Base-by-base conservation (phyloP, 2,888 invertebrate species). In the Torymus aiolomorphi region DNA sequence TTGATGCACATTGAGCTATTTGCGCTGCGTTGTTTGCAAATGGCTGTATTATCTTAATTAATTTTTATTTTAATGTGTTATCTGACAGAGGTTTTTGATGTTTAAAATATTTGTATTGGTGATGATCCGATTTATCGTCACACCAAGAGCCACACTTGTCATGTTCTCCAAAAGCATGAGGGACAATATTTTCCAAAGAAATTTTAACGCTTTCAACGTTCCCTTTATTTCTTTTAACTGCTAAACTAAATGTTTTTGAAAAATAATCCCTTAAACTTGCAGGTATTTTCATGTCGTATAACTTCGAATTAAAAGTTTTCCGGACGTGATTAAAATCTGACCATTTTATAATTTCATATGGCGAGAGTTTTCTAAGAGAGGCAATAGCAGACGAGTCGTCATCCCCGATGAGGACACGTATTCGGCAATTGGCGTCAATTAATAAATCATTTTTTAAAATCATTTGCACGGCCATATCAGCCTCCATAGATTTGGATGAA, bases 281-380 rank as follows among this genome's bases (percentile, higher is more conserved):
- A 2, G 0, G 2, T 71, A 56, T 3, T 57, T 59, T 59, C 24
- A 71, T 56, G 12, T 71, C 59, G 31, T 71, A 71, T 13, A 59
- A 18, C n/a, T 57, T 59, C 4, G 20, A 2, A 59, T 11, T 14
- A 14, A 57, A 70, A 20, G 63, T 66, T 16, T 51, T 66, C n/a
- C n/a, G n/a, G n/a, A n/a, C n/a, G n/a, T n/a, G 14, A 52, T 66
- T 66, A 16, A 80, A 74, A 59, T 83, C 83, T 18, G 81, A 80
- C 77, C 78, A 82, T 78, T 83, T 84, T 14, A 52, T 56, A 31
- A 83, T 79, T 56, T 31, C 61, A 76, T 82, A 62, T 49, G 69
- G 51, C n/a, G 62, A 49, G 3, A 62, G 14, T 72, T 51, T 13
- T 61, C 72, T 61, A 2, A 61, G 4, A n/a, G 72, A 11, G 14